Base-by-base conservation (phyloP, 2,797 vertebrate genomes). In the Steatocranus sp. region DNA sequence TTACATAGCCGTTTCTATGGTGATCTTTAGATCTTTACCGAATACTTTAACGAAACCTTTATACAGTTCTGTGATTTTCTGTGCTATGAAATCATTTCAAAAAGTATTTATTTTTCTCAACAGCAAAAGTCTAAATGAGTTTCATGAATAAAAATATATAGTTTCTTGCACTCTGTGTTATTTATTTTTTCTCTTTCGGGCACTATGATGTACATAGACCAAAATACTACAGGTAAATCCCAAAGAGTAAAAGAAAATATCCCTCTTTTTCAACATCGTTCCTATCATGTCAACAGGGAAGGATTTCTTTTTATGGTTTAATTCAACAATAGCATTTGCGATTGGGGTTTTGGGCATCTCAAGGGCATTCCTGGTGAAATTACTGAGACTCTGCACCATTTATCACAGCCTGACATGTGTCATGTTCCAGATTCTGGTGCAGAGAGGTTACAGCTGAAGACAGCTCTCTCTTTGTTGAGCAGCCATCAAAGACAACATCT, bases 341-440 rank as follows among this genome's bases (percentile, higher is more conserved):
- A 99, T 97, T 97, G 95, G 96, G 97, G 97, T 98, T 97, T 97
- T 96, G 96, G 96, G 96, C 98, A 98, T 99, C 98, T 99, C 98
- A 98, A 98, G 98, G 98, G 98, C 98, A 99, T 99, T 98, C 97
- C 97, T 96, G 97, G 97, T 98, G 98, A 99, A 99, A 99, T 99
- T 98, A 98, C 98, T 98, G 98, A 97, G 97, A 97, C 97, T 97
- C 97, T 95, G 97, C 97, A 96, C 98, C 98, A 99, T 99, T 99
- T 99, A 99, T 99, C 98, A 99, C 97, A 97, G 97, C 95, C 98
- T 99, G 98, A 99, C 98, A 99, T 98, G 97, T 99, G 98, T 99
- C 98, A 99, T 99, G 98, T 98, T 98, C 97, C 97, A 97, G 97
- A 97, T 97, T 97, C 97, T 96, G 95, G 97, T 96, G 97, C 96